Conservation (phyloP, 2,888 invertebrate species). For the Lepidocyrtoides sp. region DNA sequence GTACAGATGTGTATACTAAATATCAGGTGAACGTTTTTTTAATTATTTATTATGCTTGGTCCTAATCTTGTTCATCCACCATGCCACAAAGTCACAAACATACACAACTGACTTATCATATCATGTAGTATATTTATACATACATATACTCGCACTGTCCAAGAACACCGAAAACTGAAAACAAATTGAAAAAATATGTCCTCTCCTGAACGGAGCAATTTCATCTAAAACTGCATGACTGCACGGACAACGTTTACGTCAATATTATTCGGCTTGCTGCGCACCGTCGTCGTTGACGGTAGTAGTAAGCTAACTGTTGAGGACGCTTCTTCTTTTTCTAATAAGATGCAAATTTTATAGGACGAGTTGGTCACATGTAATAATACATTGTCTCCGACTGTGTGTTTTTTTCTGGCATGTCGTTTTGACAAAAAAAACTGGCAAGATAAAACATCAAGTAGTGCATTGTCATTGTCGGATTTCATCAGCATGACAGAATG, state of each 20-base stretch:
- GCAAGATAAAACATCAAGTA: conserved; percentile 36
- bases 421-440: neutral
- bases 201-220: neutral
- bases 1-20: neutral
- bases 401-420: conserved; percentile 5
- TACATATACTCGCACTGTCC: too few species aligned
- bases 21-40: conserved; percentile 74
- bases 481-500: conserved; percentile 7
- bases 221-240: neutral
- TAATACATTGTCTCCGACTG: conserved; percentile 61
- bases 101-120: too few species aligned
- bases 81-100: too few species aligned
- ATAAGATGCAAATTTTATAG: conserved; percentile 80
- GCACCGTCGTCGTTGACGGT: neutral
- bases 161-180: neutral
- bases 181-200: neutral
- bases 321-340: conserved; percentile 31
- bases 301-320: neutral
- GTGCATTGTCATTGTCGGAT: conserved; percentile 44
- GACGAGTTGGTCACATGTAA: conserved; percentile 62
- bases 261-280: neutral
- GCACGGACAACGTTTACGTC: too few species aligned
- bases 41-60: conserved; percentile 71
- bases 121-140: too few species aligned
- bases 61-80: neutral